Evolutionary conservation across 2,113 vertebrate species (phyloP), one percentile per base, ranked within the genome.

Genomic region (Periophthalmodon schlosseri): DNA sequence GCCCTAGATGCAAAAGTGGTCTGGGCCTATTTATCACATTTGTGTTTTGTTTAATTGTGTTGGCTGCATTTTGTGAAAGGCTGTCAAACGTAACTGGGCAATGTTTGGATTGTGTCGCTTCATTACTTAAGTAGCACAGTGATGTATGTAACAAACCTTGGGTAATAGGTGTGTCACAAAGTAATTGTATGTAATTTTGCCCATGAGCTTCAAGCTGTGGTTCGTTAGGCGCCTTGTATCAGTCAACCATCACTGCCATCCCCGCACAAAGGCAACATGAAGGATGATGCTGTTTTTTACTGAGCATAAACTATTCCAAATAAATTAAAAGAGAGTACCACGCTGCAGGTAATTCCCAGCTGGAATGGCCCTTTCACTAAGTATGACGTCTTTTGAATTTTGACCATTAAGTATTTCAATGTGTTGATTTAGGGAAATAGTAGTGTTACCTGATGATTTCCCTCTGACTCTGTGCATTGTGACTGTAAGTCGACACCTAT

Each of bases 401-500:
- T 67, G 69, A 76, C 34, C 21, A 75, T 44, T 75, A 71, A 28
- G 24, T 36, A 33, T 69, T 76, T 69, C 28, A 39, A 36, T 56
- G 24, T 77, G 75, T 76, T 86, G 74, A 80, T 86, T 82, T 66
- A 68, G 58, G 64, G 24, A 24, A 54, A 28, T 72, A 60, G 47
- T 39, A 72, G 13, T 64, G 70, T 74, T 78, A 78, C 70, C 73
- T 75, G 74, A 72, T 24, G 49, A 78, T 75, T 76, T 80, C 60
- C 76, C 75, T 61, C 72, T 71, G 68, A 18, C 6, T 73, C 14
- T 46, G 66, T 74, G n/a, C 47, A 70, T 74, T 79, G 72, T 50
- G 58, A 57, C 63, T 86, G 82, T 72, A 88, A 81, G 64, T 76
- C 28, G 80, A 86, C 70, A 81, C 74, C 74, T 69, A 72, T 79